Conservation (phyloP, 2,797 vertebrate species). For the Fistularia commersonii region DNA sequence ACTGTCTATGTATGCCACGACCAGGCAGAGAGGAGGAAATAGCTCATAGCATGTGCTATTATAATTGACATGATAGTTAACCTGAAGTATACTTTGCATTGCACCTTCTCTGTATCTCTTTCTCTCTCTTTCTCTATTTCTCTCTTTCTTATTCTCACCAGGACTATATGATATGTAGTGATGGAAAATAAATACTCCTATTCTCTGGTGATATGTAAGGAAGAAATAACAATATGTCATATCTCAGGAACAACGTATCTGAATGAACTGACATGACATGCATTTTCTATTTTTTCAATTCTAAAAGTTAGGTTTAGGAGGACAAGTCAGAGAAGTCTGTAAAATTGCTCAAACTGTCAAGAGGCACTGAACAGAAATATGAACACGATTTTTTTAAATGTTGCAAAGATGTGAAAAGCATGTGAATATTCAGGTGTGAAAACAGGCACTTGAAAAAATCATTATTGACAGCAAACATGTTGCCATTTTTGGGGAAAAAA, state of each 20-base stretch:
- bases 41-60: neutral
- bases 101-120: neutral
- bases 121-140: constrained; percentile 48
- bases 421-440: constrained; percentile 41
- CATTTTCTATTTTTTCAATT: constrained; percentile 42
- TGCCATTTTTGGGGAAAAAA: constrained; percentile 20
- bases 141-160: constrained; percentile 45
- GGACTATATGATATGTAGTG: constrained; percentile 65
- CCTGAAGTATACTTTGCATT: constrained; percentile 1
- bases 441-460: constrained; percentile 31
- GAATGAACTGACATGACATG: constrained; percentile 45
- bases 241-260: constrained; percentile 46
- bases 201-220: constrained; percentile 57
- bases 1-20: constrained; percentile 19
- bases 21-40: constrained; percentile 21
- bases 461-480: constrained; percentile 33
- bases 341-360: constrained; percentile 36
- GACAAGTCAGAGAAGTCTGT: constrained; percentile 28
- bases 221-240: constrained; percentile 64
- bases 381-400: constrained; percentile 31
- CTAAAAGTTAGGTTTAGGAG: constrained; percentile 46
- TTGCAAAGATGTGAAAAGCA: constrained; percentile 9
- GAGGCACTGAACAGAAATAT: constrained; percentile 15
- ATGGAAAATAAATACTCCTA: constrained; percentile 36
- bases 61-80: too few species aligned